Evolutionary conservation across 1,140 invertebrate genomes (phyloP).

Genomic region (Leptopilina clavipes): DNA sequence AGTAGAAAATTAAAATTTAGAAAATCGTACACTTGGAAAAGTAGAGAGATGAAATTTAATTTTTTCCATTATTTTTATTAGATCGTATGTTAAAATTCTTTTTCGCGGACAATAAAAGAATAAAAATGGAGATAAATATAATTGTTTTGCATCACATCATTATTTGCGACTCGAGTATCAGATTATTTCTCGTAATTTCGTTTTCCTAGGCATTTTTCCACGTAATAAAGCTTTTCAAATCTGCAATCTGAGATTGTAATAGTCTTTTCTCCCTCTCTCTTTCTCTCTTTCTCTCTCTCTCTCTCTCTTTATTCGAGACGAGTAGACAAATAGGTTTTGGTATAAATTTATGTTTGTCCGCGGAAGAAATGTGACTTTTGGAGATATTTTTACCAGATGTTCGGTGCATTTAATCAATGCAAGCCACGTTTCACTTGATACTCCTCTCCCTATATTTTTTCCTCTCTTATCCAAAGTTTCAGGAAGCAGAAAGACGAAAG

Average conservation of each 20-base stretch:
- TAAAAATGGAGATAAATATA: not conserved
- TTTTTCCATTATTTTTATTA: too few relatives aligned
- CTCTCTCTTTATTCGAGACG: not conserved
- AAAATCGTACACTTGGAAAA: too few relatives aligned
- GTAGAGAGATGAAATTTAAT: too few relatives aligned
- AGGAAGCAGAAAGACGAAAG: not conserved
- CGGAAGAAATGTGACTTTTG: conserved; percentile 3
- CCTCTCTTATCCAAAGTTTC: too few relatives aligned
- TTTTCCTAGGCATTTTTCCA: not conserved
- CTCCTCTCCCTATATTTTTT: not conserved
- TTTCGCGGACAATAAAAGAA: too few relatives aligned
- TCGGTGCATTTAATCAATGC: conserved; percentile 56
- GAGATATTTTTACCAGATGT: not conserved
- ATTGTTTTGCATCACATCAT: not conserved
- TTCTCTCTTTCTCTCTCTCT: too few relatives aligned
- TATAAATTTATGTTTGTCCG: not conserved
- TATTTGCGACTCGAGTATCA: not conserved
- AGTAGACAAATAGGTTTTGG: not conserved
- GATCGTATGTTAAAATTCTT: too few relatives aligned
- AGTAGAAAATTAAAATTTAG: too few relatives aligned
- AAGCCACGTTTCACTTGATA: conserved; percentile 44
- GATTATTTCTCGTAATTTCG: not conserved
- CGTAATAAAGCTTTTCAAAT: not conserved
- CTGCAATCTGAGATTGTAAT: not conserved
- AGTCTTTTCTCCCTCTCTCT: too few relatives aligned